phyloP scores from a whole-genome alignment of 2,113 vertebrate species.

The Cairina moschata region DNA sequence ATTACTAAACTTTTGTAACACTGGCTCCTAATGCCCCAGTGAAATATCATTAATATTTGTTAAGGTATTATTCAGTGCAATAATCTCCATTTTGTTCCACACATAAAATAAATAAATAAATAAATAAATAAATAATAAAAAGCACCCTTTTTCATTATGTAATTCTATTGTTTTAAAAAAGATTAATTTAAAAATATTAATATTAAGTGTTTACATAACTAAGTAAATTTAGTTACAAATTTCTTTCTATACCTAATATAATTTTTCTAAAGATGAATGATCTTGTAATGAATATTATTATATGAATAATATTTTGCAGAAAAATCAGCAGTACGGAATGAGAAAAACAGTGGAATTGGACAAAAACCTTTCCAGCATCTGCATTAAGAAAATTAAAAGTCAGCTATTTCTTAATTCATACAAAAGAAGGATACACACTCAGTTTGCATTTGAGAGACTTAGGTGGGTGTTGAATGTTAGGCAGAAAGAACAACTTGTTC shows the following conservation, averaged over 20 bases:
- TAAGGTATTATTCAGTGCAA: not conserved
- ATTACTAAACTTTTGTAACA: not conserved
- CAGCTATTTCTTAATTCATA: slow-evolving; percentile 40
- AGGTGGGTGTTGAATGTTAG: slow-evolving; percentile 48
- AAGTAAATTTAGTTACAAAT: not conserved
- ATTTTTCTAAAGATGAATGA: not conserved
- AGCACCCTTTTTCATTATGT: not conserved
- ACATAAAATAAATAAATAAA: not conserved
- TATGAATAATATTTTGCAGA: not conserved
- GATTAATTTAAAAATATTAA: no score
- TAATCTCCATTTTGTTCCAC: not conserved
- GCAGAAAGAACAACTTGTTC: slow-evolving; percentile 58
- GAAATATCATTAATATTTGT: not conserved
- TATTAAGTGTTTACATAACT: no score
- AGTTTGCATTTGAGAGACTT: slow-evolving; percentile 36
- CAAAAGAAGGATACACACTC: not conserved
- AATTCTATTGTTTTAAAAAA: not conserved
- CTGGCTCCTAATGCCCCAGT: not conserved
- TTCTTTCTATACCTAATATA: not conserved
- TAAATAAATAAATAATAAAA: not conserved
- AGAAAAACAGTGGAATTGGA: not conserved
- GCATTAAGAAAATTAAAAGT: slow-evolving; percentile 30
- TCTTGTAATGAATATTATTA: not conserved
- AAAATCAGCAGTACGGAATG: not conserved
- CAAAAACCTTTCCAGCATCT: not conserved